Base-by-base conservation (phyloP, 2,888 invertebrate species). In the Cataglyphis livida region DNA sequence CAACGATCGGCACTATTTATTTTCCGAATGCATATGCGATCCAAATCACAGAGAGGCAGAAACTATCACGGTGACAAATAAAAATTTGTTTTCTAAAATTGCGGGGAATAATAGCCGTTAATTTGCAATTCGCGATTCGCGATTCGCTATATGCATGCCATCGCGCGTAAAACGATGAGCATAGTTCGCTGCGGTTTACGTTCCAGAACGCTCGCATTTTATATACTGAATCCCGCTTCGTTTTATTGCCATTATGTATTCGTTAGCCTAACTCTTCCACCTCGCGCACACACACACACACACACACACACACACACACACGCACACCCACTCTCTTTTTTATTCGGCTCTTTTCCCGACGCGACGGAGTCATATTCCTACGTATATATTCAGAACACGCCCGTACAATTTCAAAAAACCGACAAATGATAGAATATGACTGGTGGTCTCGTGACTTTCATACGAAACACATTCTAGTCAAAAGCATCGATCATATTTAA, bases 321-420 rank as follows among this genome's bases (percentile, higher is more conserved):
- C 61, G 28, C 61, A 44, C 32, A 59, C 25, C 18, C 57, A 59
- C 44, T 76, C 41, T 76, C 59, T 54, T 41, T 32, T 68, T 66
- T 51, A 32, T 38, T 68, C 38, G 7, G 25, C 18, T 61, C 57
- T 75, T 70, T 85, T 70, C 70, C 35, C 25, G n/a, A 62, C 28
- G 35, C 38, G 18, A 5, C 51, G 28, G 51, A 75, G n/a, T 61
- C 81, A 15, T 51, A 62, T 64, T 38, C 38, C 76, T 15, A 38
- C 54, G 68, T 54, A 75, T n/a, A n/a, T 54, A 90, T 89, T 88
- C 87, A 25, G 81, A 66, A 83, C 90, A 91, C 88, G 91, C 85
- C 78, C 82, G 85, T 76, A 76, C 87, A 89, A 91, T 91, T 90
- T 91, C 64, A 81, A 89, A 90, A 90, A 83, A 84, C 81, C 54